Evolutionary conservation across 2,797 vertebrate species (phyloP), one percentile per base, ranked within the genome.

Genomic region (Passerculus sandwichensis): DNA sequence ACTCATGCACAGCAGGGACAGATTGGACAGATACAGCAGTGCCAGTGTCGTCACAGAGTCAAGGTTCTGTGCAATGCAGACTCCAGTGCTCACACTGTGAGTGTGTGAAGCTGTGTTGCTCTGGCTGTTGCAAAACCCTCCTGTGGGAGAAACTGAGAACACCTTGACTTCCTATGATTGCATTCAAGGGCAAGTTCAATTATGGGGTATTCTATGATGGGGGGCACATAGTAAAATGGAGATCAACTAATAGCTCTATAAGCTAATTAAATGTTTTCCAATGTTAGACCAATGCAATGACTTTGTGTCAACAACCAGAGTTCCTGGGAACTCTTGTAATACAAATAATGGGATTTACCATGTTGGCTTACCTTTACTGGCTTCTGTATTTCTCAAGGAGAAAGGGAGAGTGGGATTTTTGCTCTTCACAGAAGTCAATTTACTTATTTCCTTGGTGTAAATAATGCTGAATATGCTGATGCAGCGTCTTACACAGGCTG

Each of bases 241-340:
- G 54, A 90, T 73, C 8, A 4, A 25, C 69, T 92, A 81, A 83
- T 61, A 75, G 44, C 26, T 95, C 54, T 76, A 54, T 59, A 13
- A 69, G n/a, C 23, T 84, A 89, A 92, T 73, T 50, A 93, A 93
- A 53, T 83, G 70, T 82, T 93, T 89, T 84, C 48, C 51, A 84
- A 2, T 48, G 47, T 86, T 75, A 53, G 54, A 88, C 29, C 40
- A 75, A n/a, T 10, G 26, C 50, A 85, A 53, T 80, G 57, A 61
- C 72, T 77, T 96, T 69, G 59, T 75, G 36, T 71, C n/a, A 1
- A 53, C 42, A 76, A 72, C 17, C 40, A 61, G 74, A 76, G 57
- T 13, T 88, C 54, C 40, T 61, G 51, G 21, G 53, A 89, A 61
- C 15, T 34, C 30, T 5, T 48, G n/a, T 30, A 59, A 69, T 70